phyloP scores from a whole-genome alignment of 2,888 invertebrate genomes.

The Eristalis intricaria region DNA sequence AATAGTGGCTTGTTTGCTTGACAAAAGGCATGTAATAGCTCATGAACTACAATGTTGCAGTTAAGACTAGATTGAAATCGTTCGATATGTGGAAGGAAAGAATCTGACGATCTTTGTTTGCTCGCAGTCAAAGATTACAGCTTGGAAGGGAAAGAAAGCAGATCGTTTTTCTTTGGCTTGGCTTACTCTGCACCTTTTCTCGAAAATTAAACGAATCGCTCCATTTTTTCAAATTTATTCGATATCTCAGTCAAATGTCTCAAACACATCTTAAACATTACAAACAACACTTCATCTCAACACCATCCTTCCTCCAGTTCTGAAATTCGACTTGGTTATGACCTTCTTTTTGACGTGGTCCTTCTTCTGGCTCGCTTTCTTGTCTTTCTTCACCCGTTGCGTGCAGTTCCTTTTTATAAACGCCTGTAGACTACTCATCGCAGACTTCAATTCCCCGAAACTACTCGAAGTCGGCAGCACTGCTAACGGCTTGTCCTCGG shows the following conservation, averaged over 20 bases:
- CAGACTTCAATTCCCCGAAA: slow-evolving; percentile 45
- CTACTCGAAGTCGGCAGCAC: slow-evolving; percentile 22
- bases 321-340: neutral
- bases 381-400: neutral
- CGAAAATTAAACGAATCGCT: too few relatives aligned
- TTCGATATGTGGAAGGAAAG: too few relatives aligned
- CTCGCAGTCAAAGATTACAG: too few relatives aligned
- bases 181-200: too few relatives aligned
- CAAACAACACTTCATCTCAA: neutral
- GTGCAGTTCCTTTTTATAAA: slow-evolving; percentile 8
- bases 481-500: neutral
- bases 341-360: neutral
- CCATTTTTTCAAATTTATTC: neutral
- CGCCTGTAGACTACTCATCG: slow-evolving; percentile 19
- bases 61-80: too few relatives aligned
- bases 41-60: too few relatives aligned
- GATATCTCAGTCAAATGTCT: neutral
- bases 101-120: too few relatives aligned
- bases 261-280: neutral
- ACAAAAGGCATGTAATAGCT: too few relatives aligned
- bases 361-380: neutral
- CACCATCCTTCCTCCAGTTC: neutral
- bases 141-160: too few relatives aligned
- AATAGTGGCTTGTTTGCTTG: too few relatives aligned
- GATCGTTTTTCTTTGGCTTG: too few relatives aligned